phyloP scores from a whole-genome alignment of 2,113 vertebrate species.

The Platichthys flesus region DNA sequence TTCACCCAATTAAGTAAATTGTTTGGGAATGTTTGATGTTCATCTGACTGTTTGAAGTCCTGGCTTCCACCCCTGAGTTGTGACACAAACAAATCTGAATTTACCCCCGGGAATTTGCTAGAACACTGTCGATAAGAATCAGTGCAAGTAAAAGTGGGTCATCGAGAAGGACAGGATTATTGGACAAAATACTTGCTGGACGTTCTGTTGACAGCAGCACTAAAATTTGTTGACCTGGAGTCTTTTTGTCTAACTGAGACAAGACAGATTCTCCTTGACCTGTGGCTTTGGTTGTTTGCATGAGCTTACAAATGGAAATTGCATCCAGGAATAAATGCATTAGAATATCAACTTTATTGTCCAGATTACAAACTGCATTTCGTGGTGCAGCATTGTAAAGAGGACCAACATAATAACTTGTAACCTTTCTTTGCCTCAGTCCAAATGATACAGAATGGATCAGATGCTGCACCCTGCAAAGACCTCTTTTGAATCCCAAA shows the following conservation, averaged over 20 bases:
- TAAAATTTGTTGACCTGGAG: conserved; percentile 3
- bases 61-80: neutral
- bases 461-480: conserved; percentile 37
- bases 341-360: neutral
- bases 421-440: neutral
- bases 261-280: conserved; percentile 32
- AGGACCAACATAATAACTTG: neutral
- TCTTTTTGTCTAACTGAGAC: conserved; percentile 9
- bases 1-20: too few species aligned
- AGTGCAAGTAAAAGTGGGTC: conserved; percentile 35
- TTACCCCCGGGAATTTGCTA: neutral
- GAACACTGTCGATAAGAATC: conserved; percentile 13
- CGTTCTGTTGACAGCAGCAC: conserved; percentile 17
- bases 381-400: neutral
- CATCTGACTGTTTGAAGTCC: neutral
- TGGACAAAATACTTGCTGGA: conserved; percentile 7
- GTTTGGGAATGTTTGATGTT: neutral
- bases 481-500: conserved; percentile 59
- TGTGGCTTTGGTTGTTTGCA: neutral
- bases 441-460: conserved; percentile 22
- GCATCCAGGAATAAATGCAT: conserved; percentile 1
- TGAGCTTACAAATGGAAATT: conserved; percentile 19
- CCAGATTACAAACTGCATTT: neutral
- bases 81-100: neutral
- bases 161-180: conserved; percentile 18